Evolutionary conservation across 2,888 invertebrate genomes (phyloP).

Genomic region (Diplolepis rosae): DNA sequence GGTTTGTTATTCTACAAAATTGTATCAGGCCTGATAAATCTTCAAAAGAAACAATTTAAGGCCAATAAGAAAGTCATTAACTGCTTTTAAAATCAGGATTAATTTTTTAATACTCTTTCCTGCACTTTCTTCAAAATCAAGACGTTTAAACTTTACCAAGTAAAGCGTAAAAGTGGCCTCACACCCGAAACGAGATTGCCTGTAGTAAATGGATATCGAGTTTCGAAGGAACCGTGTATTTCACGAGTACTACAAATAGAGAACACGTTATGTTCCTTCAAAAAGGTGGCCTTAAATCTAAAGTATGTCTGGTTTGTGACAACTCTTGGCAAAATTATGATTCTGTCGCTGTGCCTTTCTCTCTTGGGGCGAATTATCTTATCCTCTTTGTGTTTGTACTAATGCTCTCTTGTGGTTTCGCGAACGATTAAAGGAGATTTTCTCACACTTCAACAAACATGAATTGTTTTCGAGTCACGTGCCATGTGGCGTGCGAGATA

Average conservation of each 20-base stretch:
- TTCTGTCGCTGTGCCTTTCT: neutral
- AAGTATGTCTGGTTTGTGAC: conserved; percentile 45
- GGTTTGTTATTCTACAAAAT: too few relatives aligned
- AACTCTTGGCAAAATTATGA: conserved; percentile 35
- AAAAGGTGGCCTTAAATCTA: conserved; percentile 47
- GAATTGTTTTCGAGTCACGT: neutral
- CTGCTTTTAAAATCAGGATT: neutral
- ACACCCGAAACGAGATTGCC: conserved; percentile 20
- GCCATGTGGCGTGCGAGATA: neutral
- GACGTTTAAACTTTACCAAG: neutral
- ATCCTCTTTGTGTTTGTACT: conserved; percentile 14
- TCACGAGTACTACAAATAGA: conserved; percentile 57
- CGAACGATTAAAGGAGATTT: conserved; percentile 23
- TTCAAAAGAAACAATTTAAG: neutral
- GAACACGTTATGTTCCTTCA: conserved; percentile 49
- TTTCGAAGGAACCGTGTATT: conserved; percentile 50
- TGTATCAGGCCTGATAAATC: too few relatives aligned
- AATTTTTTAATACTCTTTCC: neutral
- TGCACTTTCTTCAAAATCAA: neutral
- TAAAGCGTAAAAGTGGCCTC: conserved; percentile 25
- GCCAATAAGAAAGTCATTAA: neutral
- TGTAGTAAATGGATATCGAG: conserved; percentile 21
- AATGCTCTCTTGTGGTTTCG: conserved; percentile 16
- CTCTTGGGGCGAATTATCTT: conserved; percentile 14
- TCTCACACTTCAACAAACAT: too few relatives aligned